Evolutionary conservation across 2,797 vertebrate genomes (phyloP).

Genomic region (Diglossa cyanea): DNA sequence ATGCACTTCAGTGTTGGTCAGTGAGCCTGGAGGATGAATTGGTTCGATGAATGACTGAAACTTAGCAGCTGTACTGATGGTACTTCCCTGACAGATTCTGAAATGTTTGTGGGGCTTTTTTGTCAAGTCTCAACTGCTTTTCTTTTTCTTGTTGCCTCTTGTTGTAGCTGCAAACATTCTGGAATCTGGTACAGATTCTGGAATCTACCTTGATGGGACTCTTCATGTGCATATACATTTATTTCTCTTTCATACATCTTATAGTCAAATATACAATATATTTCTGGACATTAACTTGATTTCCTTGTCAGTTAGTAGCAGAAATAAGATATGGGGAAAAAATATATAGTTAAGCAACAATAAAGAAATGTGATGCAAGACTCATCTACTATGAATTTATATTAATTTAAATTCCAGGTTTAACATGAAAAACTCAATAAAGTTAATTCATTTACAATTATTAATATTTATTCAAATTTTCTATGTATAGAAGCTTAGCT

Average conservation of each 20-base stretch:
- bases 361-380: background rate
- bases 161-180: background rate
- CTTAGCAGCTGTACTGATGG: background rate
- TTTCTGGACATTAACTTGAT: background rate
- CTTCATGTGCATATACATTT: background rate
- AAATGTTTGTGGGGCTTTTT: background rate
- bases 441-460: background rate
- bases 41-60: rapidly evolving
- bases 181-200: background rate
- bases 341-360: background rate
- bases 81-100: background rate
- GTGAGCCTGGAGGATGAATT: background rate
- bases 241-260: background rate
- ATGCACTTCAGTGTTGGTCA: background rate
- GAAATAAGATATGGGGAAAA: background rate
- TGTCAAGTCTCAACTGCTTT: background rate
- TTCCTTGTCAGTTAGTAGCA: background rate
- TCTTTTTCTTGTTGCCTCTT: background rate
- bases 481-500: background rate
- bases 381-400: background rate
- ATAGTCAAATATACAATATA: background rate
- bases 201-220: background rate
- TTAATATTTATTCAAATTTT: background rate
- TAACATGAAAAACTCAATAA: background rate
- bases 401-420: background rate